Evolutionary conservation across 1,140 invertebrate genomes (phyloP), one percentile per base, ranked within the genome.

Genomic region (Lepidurus packardi): DNA sequence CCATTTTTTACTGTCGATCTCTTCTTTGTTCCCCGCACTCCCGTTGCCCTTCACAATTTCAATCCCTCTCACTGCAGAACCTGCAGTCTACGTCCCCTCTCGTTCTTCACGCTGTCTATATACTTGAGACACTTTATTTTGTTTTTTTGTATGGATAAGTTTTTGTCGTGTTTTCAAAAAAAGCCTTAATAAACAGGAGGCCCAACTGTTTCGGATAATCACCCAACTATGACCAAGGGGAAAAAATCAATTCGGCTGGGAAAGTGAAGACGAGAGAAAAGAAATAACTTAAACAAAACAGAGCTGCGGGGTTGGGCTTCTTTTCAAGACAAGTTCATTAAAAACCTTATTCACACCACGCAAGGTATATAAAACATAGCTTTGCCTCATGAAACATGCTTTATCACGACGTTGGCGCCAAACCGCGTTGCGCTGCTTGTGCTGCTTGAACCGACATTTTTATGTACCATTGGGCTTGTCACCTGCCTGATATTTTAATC

Each of bases 261-360:
- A 9, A 21, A 65, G 21, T n/a, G 53, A 65, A 65, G 53, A 65
- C 53, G 53, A 65, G 53, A 7, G 21, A 65, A 65, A 65, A 21
- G 21, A 65, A 65, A 16, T 65, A 65, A 65, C 53, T 65, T 65
- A 65, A 65, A 65, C 53, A 65, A 65, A 65, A 65, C 53, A 65
- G 53, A 13, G 53, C 21, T 65, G 53, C 53, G 53, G 21, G 53
- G 53, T 65, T 65, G 53, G 53, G 53, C 53, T 65, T 65, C 53
- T 65, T 65, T 65, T 65, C 53, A 65, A 65, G 53, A 65, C 53
- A 65, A 65, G 53, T 65, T 65, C 53, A 65, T 65, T 65, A 65
- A 65, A 65, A 65, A n/a, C 53, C 53, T 13, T 65, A 65, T 65
- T 65, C 53, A 65, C 53, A n/a, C 53, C 53, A 65, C 53, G 53